Evolutionary conservation across 2,888 invertebrate species (phyloP).

Genomic region (Pyrrhosoma nymphula): DNA sequence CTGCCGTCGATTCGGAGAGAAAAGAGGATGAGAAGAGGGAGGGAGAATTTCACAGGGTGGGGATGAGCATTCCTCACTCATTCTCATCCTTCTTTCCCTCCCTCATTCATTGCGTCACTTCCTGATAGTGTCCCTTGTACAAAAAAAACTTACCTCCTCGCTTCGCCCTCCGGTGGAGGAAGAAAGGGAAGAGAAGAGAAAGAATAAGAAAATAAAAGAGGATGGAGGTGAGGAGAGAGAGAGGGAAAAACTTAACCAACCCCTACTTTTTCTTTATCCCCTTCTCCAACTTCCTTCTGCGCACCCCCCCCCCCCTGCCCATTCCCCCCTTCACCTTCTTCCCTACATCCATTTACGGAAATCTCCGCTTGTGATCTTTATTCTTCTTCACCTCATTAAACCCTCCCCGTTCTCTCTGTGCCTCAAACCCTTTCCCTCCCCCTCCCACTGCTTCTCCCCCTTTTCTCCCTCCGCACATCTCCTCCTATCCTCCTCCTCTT

Average conservation of each 20-base stretch:
- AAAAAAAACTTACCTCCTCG: background rate
- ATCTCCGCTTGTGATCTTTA: constrained; percentile 34
- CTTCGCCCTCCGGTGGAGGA: background rate
- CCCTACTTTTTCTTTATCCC: no score
- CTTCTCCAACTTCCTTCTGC: no score
- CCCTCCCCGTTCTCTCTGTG: background rate
- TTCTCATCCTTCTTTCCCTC: background rate
- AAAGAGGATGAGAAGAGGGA: background rate
- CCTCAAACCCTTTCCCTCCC: background rate
- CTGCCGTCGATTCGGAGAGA: background rate
- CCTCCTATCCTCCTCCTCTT: no score
- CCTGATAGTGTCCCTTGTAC: background rate
- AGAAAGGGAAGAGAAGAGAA: no score
- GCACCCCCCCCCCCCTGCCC: background rate
- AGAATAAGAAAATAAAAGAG: background rate
- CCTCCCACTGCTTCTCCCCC: background rate
- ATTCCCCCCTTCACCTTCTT: background rate
- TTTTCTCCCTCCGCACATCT: background rate
- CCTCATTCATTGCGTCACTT: background rate
- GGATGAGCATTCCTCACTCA: background rate
- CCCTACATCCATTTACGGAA: constrained; percentile 8
- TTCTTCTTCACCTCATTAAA: constrained; percentile 34
- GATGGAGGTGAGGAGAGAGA: no score
- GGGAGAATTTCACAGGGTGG: background rate
- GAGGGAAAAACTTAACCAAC: no score